Percentiles rank a stretch among this genome's conserved stretches.
Evolutionary conservation across 2,888 invertebrate genomes (phyloP).

Genomic region (Nipponacmea schrenckii): DNA sequence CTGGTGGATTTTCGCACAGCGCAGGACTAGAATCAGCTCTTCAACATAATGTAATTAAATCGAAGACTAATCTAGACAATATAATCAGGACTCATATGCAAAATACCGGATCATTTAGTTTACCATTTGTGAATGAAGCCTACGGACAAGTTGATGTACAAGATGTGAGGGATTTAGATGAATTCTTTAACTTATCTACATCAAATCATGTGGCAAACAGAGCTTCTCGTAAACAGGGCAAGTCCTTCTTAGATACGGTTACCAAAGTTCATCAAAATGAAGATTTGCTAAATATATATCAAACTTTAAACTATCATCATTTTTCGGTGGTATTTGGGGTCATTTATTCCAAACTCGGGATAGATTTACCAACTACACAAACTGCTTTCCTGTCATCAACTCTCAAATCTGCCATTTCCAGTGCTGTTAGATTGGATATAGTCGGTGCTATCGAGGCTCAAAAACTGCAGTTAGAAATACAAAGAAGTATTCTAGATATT

Average conservation of each 20-base stretch:
- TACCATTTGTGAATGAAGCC: conserved; percentile 47
- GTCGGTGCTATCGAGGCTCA: conserved; percentile 52
- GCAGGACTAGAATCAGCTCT: conserved; percentile 47
- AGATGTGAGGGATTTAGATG: conserved; percentile 35
- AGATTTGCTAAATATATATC: conserved; percentile 21
- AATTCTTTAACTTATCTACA: conserved; percentile 38
- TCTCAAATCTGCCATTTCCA: conserved; percentile 41
- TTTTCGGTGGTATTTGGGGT: conserved; percentile 46
- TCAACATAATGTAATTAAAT: conserved; percentile 30
- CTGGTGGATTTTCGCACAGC: conserved; percentile 53
- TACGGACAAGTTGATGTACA: conserved; percentile 28
- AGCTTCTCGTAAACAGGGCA: conserved; percentile 44
- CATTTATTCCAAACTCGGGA: conserved; percentile 39
- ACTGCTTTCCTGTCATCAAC: conserved; percentile 40
- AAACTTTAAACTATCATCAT: conserved; percentile 37
- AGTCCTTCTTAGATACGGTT: conserved; percentile 19
- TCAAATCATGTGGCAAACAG: conserved; percentile 49
- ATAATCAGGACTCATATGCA: no score
- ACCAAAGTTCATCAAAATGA: conserved; percentile 3
- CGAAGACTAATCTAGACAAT: conserved; percentile 28
- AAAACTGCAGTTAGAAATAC: conserved; percentile 37
- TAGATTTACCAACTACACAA: conserved; percentile 33
- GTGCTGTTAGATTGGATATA: conserved; percentile 47
- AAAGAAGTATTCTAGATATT: conserved; percentile 38
- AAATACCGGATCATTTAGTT: conserved; percentile 42